These are phyloP conservation scores for Pelochelys cantorii DNA, from an alignment of 2,797 vertebrate species.

Conservation along the genomic window DNA sequence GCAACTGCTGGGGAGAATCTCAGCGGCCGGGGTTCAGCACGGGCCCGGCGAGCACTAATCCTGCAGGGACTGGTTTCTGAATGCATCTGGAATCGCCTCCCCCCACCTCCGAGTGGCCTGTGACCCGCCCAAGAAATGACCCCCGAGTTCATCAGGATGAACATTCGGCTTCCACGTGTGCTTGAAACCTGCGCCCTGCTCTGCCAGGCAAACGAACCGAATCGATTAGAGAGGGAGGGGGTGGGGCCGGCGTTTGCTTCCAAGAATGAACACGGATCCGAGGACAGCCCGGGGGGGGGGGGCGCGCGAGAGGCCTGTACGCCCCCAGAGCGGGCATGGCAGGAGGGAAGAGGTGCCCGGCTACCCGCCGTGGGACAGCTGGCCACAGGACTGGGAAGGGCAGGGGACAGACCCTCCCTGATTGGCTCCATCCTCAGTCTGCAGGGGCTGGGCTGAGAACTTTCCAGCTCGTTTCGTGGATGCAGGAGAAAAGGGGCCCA, in stretches of 20 bases:
- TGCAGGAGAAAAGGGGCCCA: not conserved
- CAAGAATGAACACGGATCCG: not conserved
- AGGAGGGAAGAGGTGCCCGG: not conserved
- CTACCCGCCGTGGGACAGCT: not conserved
- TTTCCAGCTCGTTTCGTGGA: not conserved
- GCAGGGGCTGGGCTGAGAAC: not conserved
- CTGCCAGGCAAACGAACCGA: not conserved
- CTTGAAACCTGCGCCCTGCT: not conserved
- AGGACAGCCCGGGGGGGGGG: not conserved
- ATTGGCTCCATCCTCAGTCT: fast-evolving
- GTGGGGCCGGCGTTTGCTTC: not conserved
- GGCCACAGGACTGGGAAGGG: not conserved
- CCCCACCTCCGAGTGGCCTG: not conserved
- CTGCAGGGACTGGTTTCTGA: not conserved
- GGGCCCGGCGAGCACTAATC: not conserved
- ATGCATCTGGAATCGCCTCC: not conserved
- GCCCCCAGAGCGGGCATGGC: not conserved
- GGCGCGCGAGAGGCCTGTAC: not conserved
- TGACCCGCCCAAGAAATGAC: not conserved
- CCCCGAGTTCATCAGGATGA: not conserved
- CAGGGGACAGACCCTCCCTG: not conserved
- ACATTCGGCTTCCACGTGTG: not conserved
- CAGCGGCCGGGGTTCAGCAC: not conserved
- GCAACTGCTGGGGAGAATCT: not conserved
- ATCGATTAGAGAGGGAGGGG: not conserved